phyloP scores from a whole-genome alignment of 2,888 invertebrate species.

The Yponomeuta evonymella region DNA sequence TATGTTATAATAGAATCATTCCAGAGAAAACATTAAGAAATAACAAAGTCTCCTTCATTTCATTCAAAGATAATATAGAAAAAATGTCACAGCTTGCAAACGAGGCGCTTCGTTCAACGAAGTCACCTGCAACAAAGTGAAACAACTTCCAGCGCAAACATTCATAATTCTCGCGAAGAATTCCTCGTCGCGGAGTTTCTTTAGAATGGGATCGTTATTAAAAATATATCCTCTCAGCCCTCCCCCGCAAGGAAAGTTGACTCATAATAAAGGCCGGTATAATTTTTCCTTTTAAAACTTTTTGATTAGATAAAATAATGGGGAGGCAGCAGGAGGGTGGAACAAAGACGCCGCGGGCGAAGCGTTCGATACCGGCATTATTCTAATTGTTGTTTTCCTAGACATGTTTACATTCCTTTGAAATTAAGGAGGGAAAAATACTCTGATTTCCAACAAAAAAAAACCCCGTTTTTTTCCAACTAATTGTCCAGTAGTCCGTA shows the following conservation, averaged over 20 bases:
- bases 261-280: conserved; percentile 75
- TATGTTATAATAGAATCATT: not conserved
- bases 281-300: conserved; percentile 78
- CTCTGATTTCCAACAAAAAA: conserved; percentile 22
- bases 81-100: not conserved
- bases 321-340: conserved; percentile 58
- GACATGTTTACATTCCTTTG: conserved; percentile 63
- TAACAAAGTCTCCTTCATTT: not conserved
- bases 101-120: not conserved
- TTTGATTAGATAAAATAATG: conserved; percentile 78
- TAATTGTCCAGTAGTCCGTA: conserved; percentile 5
- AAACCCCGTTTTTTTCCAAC: not conserved
- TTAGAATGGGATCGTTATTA: conserved; percentile 67
- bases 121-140: not conserved
- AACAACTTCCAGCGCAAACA: conserved; percentile 1
- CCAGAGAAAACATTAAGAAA: not conserved
- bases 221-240: conserved; percentile 70
- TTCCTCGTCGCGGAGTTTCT: conserved; percentile 50
- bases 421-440: conserved; percentile 44
- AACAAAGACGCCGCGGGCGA: conserved; percentile 50
- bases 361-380: conserved; percentile 64
- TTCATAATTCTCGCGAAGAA: conserved; percentile 32
- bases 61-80: not conserved
- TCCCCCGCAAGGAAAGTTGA: conserved; percentile 71
- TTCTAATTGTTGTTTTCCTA: conserved; percentile 72